Evolutionary conservation across 2,113 vertebrate genomes (phyloP).

Genomic region (Casuarius casuarius): DNA sequence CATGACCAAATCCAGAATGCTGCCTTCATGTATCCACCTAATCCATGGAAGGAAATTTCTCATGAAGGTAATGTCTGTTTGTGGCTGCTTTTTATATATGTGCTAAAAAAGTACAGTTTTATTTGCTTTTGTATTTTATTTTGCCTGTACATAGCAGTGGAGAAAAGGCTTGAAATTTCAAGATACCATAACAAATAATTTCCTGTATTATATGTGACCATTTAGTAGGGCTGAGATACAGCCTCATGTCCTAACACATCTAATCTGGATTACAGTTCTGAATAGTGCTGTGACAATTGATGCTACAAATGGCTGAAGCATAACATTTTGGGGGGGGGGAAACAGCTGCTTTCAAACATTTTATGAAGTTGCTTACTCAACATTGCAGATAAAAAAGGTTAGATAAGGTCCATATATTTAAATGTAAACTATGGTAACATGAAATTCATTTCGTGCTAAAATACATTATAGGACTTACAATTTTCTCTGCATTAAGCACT

Average conservation of each 20-base stretch:
- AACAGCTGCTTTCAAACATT: neutral
- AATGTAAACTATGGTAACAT: neutral
- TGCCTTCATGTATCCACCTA: conserved; percentile 98
- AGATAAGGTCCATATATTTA: neutral
- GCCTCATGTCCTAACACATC: neutral
- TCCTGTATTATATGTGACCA: neutral
- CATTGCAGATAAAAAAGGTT: neutral
- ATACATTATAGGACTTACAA: neutral
- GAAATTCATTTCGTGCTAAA: neutral
- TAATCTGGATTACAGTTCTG: neutral
- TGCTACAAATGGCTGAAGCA: neutral
- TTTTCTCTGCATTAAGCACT: neutral
- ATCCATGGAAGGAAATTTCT: conserved; percentile 97
- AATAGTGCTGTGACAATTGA: neutral
- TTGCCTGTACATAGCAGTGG: neutral
- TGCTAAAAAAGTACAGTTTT: neutral
- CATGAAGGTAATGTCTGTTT: conserved; percentile 83
- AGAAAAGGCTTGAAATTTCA: neutral
- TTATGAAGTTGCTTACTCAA: neutral
- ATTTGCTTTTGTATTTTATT: neutral
- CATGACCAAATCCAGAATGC: conserved; percentile 99
- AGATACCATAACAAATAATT: neutral
- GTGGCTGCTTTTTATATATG: neutral
- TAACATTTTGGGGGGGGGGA: neutral
- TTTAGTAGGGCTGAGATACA: neutral